Percentiles rank a stretch among this genome's conserved stretches.
Conservation (phyloP, 1,140 invertebrate species). For the Trinorchestia longiramus region DNA sequence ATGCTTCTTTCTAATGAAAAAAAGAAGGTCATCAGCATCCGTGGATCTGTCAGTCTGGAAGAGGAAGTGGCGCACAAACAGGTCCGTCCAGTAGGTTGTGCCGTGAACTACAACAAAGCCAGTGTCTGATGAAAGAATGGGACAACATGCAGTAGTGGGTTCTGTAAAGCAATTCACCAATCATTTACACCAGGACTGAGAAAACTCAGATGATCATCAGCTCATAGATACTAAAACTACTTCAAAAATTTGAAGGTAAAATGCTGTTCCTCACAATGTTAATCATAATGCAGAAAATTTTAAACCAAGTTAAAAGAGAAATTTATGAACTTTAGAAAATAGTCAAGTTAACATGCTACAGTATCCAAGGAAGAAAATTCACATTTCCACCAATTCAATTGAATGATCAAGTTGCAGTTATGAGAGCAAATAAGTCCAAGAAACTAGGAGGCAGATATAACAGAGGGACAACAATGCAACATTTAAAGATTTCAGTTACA, state of each 20-base stretch:
- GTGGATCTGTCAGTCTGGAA: constrained; percentile 87
- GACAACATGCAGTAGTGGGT: background rate
- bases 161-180: background rate
- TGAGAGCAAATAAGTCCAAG: background rate
- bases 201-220: background rate
- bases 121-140: constrained; percentile 75
- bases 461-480: background rate
- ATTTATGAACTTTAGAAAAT: background rate
- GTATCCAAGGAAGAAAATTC: background rate
- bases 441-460: background rate
- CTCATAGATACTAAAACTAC: background rate
- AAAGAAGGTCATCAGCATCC: constrained; percentile 93
- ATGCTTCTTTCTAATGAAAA: constrained; percentile 94
- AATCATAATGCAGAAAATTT: background rate
- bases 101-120: constrained; percentile 91
- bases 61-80: constrained; percentile 94
- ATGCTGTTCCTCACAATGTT: background rate
- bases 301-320: background rate
- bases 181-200: background rate
- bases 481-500: no score
- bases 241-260: background rate
- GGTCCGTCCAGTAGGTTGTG: constrained; percentile 94
- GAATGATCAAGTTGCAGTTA: background rate
- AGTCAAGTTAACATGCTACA: background rate
- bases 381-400: background rate